Base-by-base conservation (phyloP, 2,888 invertebrate genomes). In the Lasioglossum malachurum region DNA sequence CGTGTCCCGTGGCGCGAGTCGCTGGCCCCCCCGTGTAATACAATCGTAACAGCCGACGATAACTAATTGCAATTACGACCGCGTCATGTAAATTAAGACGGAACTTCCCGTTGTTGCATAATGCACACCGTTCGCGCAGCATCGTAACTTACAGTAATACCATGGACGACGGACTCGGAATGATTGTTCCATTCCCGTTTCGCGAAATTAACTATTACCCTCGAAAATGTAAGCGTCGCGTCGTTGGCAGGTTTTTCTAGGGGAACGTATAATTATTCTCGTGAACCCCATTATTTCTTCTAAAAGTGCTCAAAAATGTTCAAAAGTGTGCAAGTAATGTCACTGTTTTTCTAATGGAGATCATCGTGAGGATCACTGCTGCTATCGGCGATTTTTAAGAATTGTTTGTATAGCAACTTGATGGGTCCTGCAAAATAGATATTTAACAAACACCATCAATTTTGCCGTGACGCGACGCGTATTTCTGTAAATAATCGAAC, bases 31-130 rank as follows among this genome's bases (percentile, higher is more conserved):
- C 8, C 31, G 64, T 64, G 64, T 64, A 64, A 64, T 64, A 27
- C 41, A 41, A 71, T 67, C 67, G 67, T 69, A 71, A 71, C 41
- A 71, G 41, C 64, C 64, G 64, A 64, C 64, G 69, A 60, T 85
- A 86, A 86, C 74, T 83, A 86, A 83, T 83, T 77, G 83, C 83
- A 82, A 84, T 84, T 83, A 85, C 77, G 73, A 76, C 76, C 79
- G 31, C 69, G 77, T 79, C 80, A 60, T 44, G 73, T 57, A 75
- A 83, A 69, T 76, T 78, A 75, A 71, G 75, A 64, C 44, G 49
- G 14, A n/a, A 19, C 71, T 77, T 80, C 79, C 46, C 31, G 60
- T 74, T 31, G 64, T 64, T 80, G 31, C 79, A 76, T 35, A 79
- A 83, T 78, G 53, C 49, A 64, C 4, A 53, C 60, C 7, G 31